phyloP scores from a whole-genome alignment of 2,888 invertebrate genomes.

The Amphipyra tragopoginis region DNA sequence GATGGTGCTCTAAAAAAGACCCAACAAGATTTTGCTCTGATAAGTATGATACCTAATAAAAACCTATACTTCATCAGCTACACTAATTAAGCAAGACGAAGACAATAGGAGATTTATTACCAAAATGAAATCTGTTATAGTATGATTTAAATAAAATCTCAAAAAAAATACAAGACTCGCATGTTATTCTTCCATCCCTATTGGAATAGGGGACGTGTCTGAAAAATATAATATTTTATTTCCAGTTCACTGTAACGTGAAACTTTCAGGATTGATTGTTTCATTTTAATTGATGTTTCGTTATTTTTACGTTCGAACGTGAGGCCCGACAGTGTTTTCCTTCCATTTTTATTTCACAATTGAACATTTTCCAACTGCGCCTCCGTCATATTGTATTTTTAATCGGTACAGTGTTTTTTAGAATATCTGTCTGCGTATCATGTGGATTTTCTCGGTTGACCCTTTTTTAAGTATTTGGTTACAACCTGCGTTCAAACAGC shows the following conservation, averaged over 20 bases:
- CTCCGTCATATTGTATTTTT: constrained; percentile 2
- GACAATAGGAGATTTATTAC: too few relatives aligned
- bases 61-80: too few relatives aligned
- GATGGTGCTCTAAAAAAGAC: too few relatives aligned
- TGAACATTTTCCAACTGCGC: background rate
- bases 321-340: constrained; percentile 2
- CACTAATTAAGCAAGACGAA: too few relatives aligned
- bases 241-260: constrained; percentile 25
- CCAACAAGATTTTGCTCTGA: too few relatives aligned
- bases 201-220: constrained; percentile 10
- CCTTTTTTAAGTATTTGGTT: background rate
- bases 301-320: constrained; percentile 35
- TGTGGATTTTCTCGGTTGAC: background rate
- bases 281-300: constrained; percentile 52
- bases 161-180: constrained; percentile 16
- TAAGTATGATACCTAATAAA: too few relatives aligned
- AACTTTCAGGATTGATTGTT: constrained; percentile 41
- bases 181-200: constrained; percentile 21
- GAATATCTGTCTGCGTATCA: background rate
- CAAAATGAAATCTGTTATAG: too few relatives aligned
- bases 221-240: constrained; percentile 34
- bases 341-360: constrained; percentile 24
- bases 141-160: constrained; percentile 5
- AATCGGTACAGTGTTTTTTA: background rate
- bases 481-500: too few relatives aligned